Base-by-base conservation (phyloP, 2,113 vertebrate species). In the Podarcis muralis region DNA sequence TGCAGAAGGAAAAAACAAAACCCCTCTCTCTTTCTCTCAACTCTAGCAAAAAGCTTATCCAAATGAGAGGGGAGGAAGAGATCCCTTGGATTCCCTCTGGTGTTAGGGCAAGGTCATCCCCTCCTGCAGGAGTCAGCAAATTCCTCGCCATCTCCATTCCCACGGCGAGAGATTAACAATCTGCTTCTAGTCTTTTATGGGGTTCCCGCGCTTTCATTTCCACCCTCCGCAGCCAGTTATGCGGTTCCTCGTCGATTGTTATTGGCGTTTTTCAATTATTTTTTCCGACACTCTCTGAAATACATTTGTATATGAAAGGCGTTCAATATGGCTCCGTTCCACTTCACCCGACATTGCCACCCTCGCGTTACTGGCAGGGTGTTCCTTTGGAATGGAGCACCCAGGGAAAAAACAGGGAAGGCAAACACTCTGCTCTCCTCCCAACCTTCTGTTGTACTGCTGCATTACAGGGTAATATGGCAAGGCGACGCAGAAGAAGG, bases 191-290 rank as follows among this genome's bases (percentile, higher is more conserved):
- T 43, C 76, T 92, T 93, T 95, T 85, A 92, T 87, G 35, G 93
- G 37, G 92, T 92, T 88, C 89, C 89, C 87, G 89, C 84, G 43
- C 92, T 91, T 22, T 66, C 2, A 13, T 82, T 92, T 95, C 88
- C 1, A 0, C 83, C 92, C 94, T 87, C 92, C 82, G 0, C 89
- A 87, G 79, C 92, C 88, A 88, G 77, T 27, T 90, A 90, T 78
- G 85, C 89, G 92, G 66, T 90, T 86, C 85, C n/a, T 89, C 86
- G 94, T 96, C 20, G 78, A 95, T 94, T 1, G 1, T 94, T 97
- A 96, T 93, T 94, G 95, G 96, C 89, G 86, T 86, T 95, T 96
- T 95, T 81, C 94, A 93, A 87, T 94, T 95, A 90, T 88, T 92
- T 79, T 53, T 82, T 13, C 37, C 93, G 95, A 89, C 94, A 95